phyloP scores from a whole-genome alignment of 2,888 invertebrate genomes.

The Diarsia brunnea region DNA sequence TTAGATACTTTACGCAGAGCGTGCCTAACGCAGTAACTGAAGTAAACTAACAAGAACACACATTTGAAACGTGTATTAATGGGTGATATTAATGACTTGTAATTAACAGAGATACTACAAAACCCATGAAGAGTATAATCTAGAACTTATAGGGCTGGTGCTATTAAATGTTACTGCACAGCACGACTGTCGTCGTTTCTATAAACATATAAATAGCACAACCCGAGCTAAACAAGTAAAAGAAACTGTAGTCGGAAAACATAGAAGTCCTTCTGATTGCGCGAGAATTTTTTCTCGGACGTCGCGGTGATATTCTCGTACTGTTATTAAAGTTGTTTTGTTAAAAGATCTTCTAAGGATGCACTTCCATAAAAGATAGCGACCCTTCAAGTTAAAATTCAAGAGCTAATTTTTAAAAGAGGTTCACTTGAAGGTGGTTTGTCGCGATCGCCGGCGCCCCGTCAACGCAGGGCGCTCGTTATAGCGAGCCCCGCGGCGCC shows the following conservation, averaged over 20 bases:
- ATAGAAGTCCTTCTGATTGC: slow-evolving; percentile 15
- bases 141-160: slow-evolving; percentile 28
- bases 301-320: slow-evolving; percentile 19
- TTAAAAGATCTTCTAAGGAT: slow-evolving; percentile 48
- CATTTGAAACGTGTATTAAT: slow-evolving; percentile 56
- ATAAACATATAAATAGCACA: slow-evolving; percentile 18
- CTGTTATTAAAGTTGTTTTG: slow-evolving; percentile 42
- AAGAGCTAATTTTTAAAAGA: slow-evolving; percentile 82
- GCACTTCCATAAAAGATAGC: slow-evolving; percentile 64
- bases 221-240: slow-evolving; percentile 16
- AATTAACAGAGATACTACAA: slow-evolving; percentile 41
- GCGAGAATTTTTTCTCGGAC: slow-evolving; percentile 25
- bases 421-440: slow-evolving; percentile 75
- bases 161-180: slow-evolving; percentile 28
- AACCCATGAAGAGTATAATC: slow-evolving; percentile 42
- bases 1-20: slow-evolving; percentile 59
- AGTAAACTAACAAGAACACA: slow-evolving; percentile 55
- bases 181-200: slow-evolving; percentile 1
- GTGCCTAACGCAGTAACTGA: slow-evolving; percentile 52
- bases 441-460: slow-evolving; percentile 78
- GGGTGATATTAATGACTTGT: slow-evolving; percentile 28
- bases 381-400: slow-evolving; percentile 73
- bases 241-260: slow-evolving; percentile 21
- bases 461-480: slow-evolving; percentile 83
- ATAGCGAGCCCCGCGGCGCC: slow-evolving; percentile 84